Base-by-base conservation (phyloP, 2,113 vertebrate genomes). In the Rissa tridactyla region DNA sequence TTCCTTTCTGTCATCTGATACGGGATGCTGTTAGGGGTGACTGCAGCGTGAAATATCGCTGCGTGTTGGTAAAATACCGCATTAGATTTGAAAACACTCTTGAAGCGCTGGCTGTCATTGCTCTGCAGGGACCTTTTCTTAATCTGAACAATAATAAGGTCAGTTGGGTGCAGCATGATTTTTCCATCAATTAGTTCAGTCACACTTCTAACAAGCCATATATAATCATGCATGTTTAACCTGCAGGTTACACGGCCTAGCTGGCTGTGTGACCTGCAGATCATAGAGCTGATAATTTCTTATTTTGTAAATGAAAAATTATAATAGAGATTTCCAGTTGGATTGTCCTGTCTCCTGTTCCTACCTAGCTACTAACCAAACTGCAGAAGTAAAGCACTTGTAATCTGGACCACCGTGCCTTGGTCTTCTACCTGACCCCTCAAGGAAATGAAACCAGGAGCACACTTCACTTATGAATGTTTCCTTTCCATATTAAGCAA, bases 171-270 rank as follows among this genome's bases (percentile, higher is more conserved):
- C 57, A 82, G 71, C 21, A 2, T 38, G 83, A 44, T 57, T 88
- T 86, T 54, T 47, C 94, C 82, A 66, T 92, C 87, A 83, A 91
- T 93, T 77, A 83, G 71, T 22, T 88, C 75, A 70, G 82, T 84
- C 94, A 1, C 54, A 72, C 86, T 75, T 22, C 58, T 86, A 79
- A 88, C 70, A 85, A 95, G 90, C 68, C 38, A 10, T 46, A 38
- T 55, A 64, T 62, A 77, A 91, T 93, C 36, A 25, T 32, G 69
- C 92, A 42, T 95, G 66, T 91, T 95, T 94, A 78, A 97, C 90
- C 94, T 82, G 79, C 55, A 49, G 95, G 49, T 95, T 42, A 61
- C 91, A n/a, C 38, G 21, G 79, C 81, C 86, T 80, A 13, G 32
- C 60, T 22, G 13, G 42, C 85, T 84, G 42, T 1, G 6, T 90